Conservation (phyloP, 2,888 invertebrate genomes). For the Furcula furcula region DNA sequence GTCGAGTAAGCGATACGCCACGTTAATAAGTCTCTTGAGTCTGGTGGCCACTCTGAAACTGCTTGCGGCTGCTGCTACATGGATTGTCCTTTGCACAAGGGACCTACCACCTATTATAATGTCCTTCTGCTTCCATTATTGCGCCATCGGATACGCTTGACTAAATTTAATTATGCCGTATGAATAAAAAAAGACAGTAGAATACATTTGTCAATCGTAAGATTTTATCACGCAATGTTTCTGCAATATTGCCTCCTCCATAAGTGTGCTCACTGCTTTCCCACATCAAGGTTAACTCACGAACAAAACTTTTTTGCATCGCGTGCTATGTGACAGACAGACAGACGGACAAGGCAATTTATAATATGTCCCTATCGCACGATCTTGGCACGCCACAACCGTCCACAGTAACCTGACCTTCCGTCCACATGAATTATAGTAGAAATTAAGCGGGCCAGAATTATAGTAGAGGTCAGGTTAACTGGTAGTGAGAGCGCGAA, state of each 20-base stretch:
- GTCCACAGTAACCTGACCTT: slow-evolving; percentile 24
- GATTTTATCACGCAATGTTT: no score
- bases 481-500: slow-evolving; percentile 31
- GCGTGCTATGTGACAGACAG: slow-evolving; percentile 76
- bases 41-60: no score
- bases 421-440: neutral
- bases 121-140: no score
- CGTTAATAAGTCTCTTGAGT: no score
- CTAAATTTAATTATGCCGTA: no score
- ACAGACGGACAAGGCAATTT: slow-evolving; percentile 78
- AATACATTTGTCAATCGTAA: no score
- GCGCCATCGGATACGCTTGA: no score
- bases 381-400: slow-evolving; percentile 52
- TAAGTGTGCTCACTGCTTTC: slow-evolving; percentile 2
- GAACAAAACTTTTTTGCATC: slow-evolving; percentile 70
- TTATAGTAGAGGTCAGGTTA: slow-evolving; percentile 20
- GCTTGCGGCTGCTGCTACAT: no score
- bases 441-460: neutral
- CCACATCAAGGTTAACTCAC: slow-evolving; percentile 18
- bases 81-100: no score
- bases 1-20: no score
- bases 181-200: no score
- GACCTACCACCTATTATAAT: no score
- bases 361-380: slow-evolving; percentile 76
- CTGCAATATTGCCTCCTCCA: slow-evolving; percentile 25